A percentile compares a stretch with the other conserved stretches of the same genome.
phyloP scores from a whole-genome alignment of 2,113 vertebrate species.

The Passer montanus region DNA sequence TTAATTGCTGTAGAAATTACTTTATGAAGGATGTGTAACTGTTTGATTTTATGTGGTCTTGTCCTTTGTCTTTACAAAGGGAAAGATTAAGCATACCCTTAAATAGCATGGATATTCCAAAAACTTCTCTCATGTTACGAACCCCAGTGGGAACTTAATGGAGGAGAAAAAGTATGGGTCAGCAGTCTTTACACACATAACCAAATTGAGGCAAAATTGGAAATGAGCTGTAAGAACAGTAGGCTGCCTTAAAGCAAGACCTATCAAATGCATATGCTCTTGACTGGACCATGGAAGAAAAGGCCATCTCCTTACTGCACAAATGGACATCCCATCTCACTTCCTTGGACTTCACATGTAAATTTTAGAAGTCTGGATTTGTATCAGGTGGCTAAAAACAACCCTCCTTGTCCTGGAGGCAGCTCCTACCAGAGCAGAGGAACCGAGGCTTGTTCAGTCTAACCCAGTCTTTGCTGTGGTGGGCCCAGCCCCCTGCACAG shows the following conservation, averaged over 20 bases:
- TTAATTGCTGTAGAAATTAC: neutral
- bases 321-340: neutral
- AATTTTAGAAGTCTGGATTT: neutral
- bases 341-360: neutral
- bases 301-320: neutral
- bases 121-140: neutral
- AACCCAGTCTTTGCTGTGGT: neutral
- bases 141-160: neutral
- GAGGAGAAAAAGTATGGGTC: neutral
- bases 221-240: neutral
- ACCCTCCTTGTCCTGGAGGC: neutral
- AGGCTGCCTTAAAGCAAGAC: neutral
- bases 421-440: neutral
- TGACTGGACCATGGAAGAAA: neutral
- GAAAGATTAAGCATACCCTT: neutral
- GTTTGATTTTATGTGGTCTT: neutral
- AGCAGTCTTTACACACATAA: neutral
- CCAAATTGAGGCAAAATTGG: neutral
- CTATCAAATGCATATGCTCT: neutral
- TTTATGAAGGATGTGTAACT: neutral
- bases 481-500: neutral
- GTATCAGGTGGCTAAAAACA: neutral
- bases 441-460: neutral
- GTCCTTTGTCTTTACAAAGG: neutral
- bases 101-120: neutral